phyloP scores from a whole-genome alignment of 2,888 invertebrate genomes.

The Taenaris catops region DNA sequence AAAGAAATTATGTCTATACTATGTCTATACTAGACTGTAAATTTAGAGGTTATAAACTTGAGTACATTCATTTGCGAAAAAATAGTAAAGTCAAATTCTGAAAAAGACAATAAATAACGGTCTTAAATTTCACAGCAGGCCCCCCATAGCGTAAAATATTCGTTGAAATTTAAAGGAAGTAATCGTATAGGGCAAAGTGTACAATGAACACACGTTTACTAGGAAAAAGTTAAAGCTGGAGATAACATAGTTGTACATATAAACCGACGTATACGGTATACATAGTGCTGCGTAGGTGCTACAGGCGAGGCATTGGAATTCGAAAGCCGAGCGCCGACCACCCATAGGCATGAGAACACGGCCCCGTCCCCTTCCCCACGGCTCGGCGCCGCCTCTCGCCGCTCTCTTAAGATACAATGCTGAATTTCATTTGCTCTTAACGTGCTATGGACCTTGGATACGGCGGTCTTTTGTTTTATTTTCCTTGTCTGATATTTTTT shows the following conservation, averaged over 20 bases:
- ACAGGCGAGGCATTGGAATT: slow-evolving; percentile 75
- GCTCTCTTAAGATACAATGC: slow-evolving; percentile 66
- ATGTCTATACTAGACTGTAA: too few species aligned
- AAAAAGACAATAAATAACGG: too few species aligned
- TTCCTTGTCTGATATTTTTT: slow-evolving; percentile 22
- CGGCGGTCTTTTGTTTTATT: slow-evolving; percentile 34
- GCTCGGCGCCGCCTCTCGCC: slow-evolving; percentile 66
- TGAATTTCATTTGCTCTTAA: slow-evolving; percentile 73
- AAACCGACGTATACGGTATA: slow-evolving; percentile 14
- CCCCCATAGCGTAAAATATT: too few species aligned
- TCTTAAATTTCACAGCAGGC: too few species aligned
- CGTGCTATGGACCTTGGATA: slow-evolving; percentile 42
- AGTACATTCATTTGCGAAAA: too few species aligned
- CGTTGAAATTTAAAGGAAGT: too few species aligned
- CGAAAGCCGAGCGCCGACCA: slow-evolving; percentile 77
- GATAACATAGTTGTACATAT: slow-evolving; percentile 12
- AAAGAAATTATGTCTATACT: too few species aligned
- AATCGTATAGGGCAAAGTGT: too few species aligned
- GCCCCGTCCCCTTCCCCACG: slow-evolving; percentile 72
- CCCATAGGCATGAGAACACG: slow-evolving; percentile 77
- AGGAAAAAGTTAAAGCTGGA: slow-evolving; percentile 7
- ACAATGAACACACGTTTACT: too few species aligned
- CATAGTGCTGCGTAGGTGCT: slow-evolving; percentile 59
- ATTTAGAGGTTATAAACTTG: too few species aligned
- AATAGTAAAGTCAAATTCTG: too few species aligned